These are phyloP conservation scores for Dasyurus viverrinus DNA, from an alignment of 2,113 vertebrate genomes.

Conservation along the genomic window DNA sequence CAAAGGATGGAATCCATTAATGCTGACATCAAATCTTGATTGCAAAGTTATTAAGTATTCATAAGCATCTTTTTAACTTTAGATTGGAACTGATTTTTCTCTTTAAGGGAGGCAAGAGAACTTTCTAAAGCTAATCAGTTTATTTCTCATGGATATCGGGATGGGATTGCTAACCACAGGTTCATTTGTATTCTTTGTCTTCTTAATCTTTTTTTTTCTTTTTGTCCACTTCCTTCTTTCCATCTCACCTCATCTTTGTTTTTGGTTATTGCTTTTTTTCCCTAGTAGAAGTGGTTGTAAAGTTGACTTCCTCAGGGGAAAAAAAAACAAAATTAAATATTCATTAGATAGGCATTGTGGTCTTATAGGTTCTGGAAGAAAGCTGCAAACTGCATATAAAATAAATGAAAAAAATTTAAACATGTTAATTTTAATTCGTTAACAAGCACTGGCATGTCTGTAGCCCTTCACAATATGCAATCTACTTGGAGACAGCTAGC, in stretches of 20 bases:
- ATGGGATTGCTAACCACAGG: constrained; percentile 7
- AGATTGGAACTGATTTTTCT: constrained; percentile 67
- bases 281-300: constrained; percentile 34
- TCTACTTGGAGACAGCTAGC: constrained; percentile 72
- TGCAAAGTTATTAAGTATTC: constrained; percentile 75
- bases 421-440: constrained; percentile 76
- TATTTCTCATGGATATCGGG: not conserved
- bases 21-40: constrained; percentile 65
- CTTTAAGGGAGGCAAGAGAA: constrained; percentile 49
- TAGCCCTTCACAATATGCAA: constrained; percentile 68
- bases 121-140: constrained; percentile 32
- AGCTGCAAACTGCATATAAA: constrained; percentile 54
- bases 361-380: constrained; percentile 67
- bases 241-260: constrained; percentile 54
- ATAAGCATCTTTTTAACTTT: constrained; percentile 66
- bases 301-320: constrained; percentile 49
- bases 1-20: constrained; percentile 50
- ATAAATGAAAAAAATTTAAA: constrained; percentile 75
- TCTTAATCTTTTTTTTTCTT: constrained; percentile 35
- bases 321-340: constrained; percentile 57
- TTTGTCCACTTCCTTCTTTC: constrained; percentile 51
- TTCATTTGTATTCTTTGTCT: constrained; percentile 45
- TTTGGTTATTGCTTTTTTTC: constrained; percentile 9
- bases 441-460: constrained; percentile 56
- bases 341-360: constrained; percentile 69